Evolutionary conservation across 2,888 invertebrate species (phyloP), one percentile per base, ranked within the genome.

Genomic region (Pardosa pseudoannulata): DNA sequence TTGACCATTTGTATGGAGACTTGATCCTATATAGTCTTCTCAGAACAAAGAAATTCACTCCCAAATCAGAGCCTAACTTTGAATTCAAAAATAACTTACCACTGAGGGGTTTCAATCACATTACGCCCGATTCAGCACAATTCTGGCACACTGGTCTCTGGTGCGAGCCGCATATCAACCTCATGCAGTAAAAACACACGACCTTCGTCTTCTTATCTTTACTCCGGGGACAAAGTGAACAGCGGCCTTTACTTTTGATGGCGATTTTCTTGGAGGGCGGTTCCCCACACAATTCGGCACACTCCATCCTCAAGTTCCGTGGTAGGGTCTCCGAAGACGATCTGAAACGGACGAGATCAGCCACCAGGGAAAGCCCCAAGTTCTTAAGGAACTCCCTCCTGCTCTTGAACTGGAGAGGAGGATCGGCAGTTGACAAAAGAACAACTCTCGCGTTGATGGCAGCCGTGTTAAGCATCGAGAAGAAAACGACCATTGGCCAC

Each of bases 401-500:
- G 23, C 31, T 56, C 31, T n/a, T 27, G n/a, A 39, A 68, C 23
- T 32, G 23, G 19, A 32, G 0, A 39, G 68, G 36, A 36, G 39
- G 68, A 23, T 23, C 5, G n/a, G 50, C 56, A 13, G 31, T 72
- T 23, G 56, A 50, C 56, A 56, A 19, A 29, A 72, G 28, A 39
- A 23, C 23, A n/a, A 50, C 29, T 7, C 72, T 41, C 31, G 50
- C 56, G 16, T 56, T 72, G n/a, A 72, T 72, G 3, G 31, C 72
- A 56, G 72, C 50, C 6, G 56, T 56, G 29, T 56, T 72, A 50
- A 72, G 19, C 29, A 31, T 32, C 2, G 41, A 72, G 56, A 31
- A 56, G 9, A 72, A 56, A 56, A 72, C 56, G 19, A 31, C 32
- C 50, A 72, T 46, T n/a, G 72, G 72, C 72, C 50, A 31, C 0